Conservation (phyloP, 2,888 invertebrate genomes). For the Polia nebulosa region DNA sequence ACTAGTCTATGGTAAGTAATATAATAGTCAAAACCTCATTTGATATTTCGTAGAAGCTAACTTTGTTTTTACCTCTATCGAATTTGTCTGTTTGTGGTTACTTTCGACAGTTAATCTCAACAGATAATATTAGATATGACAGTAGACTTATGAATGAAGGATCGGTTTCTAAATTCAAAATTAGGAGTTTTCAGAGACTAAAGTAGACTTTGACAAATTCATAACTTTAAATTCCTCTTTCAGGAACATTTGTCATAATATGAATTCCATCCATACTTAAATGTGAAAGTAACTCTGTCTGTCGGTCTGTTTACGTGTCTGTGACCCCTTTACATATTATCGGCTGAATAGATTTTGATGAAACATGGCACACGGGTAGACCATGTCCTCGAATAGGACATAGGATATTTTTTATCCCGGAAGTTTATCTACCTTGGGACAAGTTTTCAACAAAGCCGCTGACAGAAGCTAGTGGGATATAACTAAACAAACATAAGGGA, state of each 20-base stretch:
- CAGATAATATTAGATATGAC: not conserved
- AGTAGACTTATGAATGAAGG: not conserved
- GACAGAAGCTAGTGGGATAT: no score
- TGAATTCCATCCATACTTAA: no score
- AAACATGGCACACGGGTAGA: no score
- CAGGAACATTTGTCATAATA: no score
- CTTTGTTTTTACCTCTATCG: not conserved
- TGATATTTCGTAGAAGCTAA: not conserved
- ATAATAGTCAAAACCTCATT: conserved; percentile 4
- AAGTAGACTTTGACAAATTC: not conserved
- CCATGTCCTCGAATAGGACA: no score
- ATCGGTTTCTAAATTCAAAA: not conserved
- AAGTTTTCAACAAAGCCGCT: no score
- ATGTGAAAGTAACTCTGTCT: no score
- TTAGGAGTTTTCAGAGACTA: not conserved
- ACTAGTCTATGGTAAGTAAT: not conserved
- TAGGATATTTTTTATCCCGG: no score
- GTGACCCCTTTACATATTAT: no score
- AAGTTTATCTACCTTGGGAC: no score
- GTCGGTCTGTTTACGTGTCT: no score
- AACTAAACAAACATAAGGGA: not conserved
- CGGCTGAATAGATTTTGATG: no score
- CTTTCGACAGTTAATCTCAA: not conserved
- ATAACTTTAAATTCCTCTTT: not conserved
- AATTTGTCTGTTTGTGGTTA: not conserved